phyloP scores from a whole-genome alignment of 1,140 invertebrate genomes.

The Papilio aristodemus region DNA sequence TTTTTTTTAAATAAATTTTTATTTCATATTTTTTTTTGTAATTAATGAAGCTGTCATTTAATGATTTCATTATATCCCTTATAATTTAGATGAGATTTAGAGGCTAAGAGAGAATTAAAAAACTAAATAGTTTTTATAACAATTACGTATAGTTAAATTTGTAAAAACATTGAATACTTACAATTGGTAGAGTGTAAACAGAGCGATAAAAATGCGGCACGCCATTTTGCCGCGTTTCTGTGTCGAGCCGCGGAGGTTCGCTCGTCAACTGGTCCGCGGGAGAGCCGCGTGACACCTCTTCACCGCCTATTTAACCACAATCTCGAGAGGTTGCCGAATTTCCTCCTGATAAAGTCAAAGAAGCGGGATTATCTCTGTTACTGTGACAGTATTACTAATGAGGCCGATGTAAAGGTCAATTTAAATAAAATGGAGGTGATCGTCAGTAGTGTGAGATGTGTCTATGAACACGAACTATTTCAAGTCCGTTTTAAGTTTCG shows the following conservation, averaged over 20 bases:
- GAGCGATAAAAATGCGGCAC: slow-evolving; percentile 49
- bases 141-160: neutral
- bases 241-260: slow-evolving; percentile 41
- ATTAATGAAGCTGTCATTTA: neutral
- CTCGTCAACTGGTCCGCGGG: slow-evolving; percentile 47
- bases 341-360: slow-evolving; percentile 78
- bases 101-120: too few species aligned
- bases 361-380: slow-evolving; percentile 1
- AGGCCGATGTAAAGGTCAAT: slow-evolving; percentile 1
- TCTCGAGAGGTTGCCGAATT: slow-evolving; percentile 47
- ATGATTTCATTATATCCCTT: too few species aligned
- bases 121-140: too few species aligned
- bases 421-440: neutral
- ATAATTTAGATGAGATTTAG: too few species aligned
- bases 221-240: slow-evolving; percentile 55
- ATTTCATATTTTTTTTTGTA: neutral
- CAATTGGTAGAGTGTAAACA: slow-evolving; percentile 57
- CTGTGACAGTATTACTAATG: slow-evolving; percentile 1
- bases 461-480: too few species aligned
- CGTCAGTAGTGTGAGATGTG: neutral
- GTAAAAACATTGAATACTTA: slow-evolving; percentile 51
- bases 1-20: neutral
- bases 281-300: slow-evolving; percentile 38
- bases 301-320: slow-evolving; percentile 46
- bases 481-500: too few species aligned